Conservation (phyloP, 2,113 vertebrate species). For the Aix galericulata region DNA sequence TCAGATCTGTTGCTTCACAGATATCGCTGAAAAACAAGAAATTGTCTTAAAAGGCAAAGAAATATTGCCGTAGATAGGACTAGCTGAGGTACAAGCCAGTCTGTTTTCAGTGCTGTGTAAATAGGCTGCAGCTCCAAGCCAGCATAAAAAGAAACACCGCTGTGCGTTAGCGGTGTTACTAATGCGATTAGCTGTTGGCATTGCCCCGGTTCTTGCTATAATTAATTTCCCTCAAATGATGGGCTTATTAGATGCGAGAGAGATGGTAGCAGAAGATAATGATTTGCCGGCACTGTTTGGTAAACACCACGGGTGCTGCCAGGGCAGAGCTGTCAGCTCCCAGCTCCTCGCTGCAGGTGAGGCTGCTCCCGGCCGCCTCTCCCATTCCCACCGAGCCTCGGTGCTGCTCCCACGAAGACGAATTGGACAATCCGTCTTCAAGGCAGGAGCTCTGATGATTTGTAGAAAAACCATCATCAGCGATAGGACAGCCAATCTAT, state of each 20-base stretch:
- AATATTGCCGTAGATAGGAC: background rate
- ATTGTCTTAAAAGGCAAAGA: background rate
- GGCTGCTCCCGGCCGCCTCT: background rate
- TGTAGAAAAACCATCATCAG: background rate
- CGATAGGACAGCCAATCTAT: background rate
- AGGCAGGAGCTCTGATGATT: background rate
- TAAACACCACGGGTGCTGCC: rapidly evolving
- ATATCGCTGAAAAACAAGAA: background rate
- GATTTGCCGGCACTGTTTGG: rapidly evolving
- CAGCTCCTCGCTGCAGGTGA: rapidly evolving
- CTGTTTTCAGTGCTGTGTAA: background rate
- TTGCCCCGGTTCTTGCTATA: background rate
- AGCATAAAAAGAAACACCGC: rapidly evolving
- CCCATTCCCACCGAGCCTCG: rapidly evolving
- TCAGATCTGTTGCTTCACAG: background rate
- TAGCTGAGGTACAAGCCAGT: background rate
- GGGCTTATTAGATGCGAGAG: background rate
- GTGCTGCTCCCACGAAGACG: background rate
- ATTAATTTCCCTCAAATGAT: background rate
- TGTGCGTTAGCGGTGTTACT: rapidly evolving
- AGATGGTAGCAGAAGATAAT: rapidly evolving
- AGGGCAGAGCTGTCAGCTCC: background rate
- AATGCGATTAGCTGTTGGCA: background rate
- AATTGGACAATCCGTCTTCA: background rate
- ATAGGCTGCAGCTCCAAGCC: background rate